Evolutionary conservation across 64 coral and sea anemone genomes (phyloP).

Genomic region (Acropora tenuis): DNA sequence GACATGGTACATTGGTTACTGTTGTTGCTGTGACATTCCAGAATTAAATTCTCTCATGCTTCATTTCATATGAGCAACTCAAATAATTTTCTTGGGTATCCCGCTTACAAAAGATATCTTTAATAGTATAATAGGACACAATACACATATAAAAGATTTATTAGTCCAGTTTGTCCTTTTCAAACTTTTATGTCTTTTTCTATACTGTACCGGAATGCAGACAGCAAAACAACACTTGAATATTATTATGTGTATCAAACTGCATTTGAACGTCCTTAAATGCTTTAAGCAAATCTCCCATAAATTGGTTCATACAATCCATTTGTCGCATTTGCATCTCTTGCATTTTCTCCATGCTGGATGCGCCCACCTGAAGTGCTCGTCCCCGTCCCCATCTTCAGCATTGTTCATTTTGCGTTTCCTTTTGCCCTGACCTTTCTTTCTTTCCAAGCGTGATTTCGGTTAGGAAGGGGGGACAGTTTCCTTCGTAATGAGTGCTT

Average conservation of each 20-base stretch:
- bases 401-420: not conserved
- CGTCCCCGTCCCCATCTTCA: not conserved
- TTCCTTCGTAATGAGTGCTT: too few relatives aligned
- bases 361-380: not conserved
- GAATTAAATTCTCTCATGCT: not conserved
- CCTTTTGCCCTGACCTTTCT: too few relatives aligned
- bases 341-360: not conserved
- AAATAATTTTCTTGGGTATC: not conserved
- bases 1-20: not conserved
- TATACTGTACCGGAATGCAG: not conserved
- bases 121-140: too few relatives aligned
- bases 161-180: too few relatives aligned
- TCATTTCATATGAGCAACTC: not conserved
- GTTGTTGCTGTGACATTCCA: too few relatives aligned
- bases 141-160: too few relatives aligned
- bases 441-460: too few relatives aligned
- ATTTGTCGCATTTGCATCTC: not conserved
- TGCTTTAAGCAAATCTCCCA: too few relatives aligned
- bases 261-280: not conserved
- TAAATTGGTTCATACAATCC: not conserved
- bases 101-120: too few relatives aligned
- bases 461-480: too few relatives aligned
- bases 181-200: not conserved
- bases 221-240: not conserved
- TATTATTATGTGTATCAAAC: conserved; percentile 12